These are phyloP conservation scores for Cichlasoma orientale DNA, from an alignment of 2,797 vertebrate species.

Conservation along the genomic window DNA sequence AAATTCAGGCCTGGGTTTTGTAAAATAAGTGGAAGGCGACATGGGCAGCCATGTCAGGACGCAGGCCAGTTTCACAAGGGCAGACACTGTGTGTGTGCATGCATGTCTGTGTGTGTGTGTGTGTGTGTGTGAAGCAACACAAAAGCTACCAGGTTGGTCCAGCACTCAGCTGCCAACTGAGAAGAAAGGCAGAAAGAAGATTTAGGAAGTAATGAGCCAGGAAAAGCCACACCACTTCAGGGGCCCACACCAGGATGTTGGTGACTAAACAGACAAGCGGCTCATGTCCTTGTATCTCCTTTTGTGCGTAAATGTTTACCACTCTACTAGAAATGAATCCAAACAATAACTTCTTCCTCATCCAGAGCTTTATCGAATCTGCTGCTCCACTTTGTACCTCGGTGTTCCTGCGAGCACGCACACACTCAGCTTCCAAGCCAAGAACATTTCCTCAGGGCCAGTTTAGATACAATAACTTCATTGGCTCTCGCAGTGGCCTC, in stretches of 20 bases:
- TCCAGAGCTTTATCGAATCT: constrained; percentile 16
- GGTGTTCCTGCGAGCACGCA: constrained; percentile 9
- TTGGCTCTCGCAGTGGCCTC: constrained; percentile 47
- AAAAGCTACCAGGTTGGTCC: constrained; percentile 67
- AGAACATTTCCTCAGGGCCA: constrained; percentile 53
- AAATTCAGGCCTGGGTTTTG: constrained; percentile 67
- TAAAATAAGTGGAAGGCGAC: constrained; percentile 60
- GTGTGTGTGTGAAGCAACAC: constrained; percentile 31
- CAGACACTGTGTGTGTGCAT: constrained; percentile 6
- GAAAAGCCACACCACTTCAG: constrained; percentile 39
- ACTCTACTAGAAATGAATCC: constrained; percentile 12
- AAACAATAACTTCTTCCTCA: constrained; percentile 33
- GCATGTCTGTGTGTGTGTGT: constrained; percentile 4
- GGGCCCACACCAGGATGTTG: constrained; percentile 21
- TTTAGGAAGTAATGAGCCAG: constrained; percentile 65
- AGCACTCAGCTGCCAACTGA: constrained; percentile 63
- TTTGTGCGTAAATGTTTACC: constrained; percentile 20
- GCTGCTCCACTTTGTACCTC: constrained; percentile 18
- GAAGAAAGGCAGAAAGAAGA: constrained; percentile 58
- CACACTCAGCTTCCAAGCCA: constrained; percentile 33
- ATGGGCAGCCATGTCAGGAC: constrained; percentile 59
- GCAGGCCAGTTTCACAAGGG: constrained; percentile 45
- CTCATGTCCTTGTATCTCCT: constrained; percentile 7
- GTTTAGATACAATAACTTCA: constrained; percentile 59
- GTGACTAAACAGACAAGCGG: constrained; percentile 23